Evolutionary conservation across 2,113 vertebrate species (phyloP).

Genomic region (Nesoenas mayeri): DNA sequence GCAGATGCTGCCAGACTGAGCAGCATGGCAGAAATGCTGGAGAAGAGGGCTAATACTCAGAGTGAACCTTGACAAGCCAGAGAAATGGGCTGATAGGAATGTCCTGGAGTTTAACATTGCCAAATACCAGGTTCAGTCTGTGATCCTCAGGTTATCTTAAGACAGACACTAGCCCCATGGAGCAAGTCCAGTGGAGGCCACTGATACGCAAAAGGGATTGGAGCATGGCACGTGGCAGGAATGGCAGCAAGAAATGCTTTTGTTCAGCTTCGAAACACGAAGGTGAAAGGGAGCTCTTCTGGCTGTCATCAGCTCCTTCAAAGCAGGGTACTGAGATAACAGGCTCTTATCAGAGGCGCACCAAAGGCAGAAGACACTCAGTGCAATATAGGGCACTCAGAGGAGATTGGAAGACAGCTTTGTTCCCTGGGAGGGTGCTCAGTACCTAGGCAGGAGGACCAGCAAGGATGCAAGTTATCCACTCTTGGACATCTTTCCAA

Average conservation of each 20-base stretch:
- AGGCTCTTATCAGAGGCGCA: neutral
- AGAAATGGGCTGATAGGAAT: neutral
- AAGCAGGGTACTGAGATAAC: neutral
- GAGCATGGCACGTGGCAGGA: neutral
- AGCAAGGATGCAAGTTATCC: fast-evolving
- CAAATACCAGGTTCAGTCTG: neutral
- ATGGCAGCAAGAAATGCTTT: neutral
- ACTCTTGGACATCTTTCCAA: fast-evolving
- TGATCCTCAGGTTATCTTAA: neutral
- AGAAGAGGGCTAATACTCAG: neutral
- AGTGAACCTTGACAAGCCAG: neutral
- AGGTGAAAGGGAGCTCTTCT: neutral
- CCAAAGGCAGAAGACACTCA: neutral
- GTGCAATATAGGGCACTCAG: neutral
- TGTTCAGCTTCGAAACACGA: neutral
- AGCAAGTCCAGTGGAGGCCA: neutral
- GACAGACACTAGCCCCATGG: neutral
- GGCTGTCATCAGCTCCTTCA: neutral
- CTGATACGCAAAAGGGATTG: neutral
- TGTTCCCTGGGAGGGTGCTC: neutral
- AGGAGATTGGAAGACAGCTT: neutral
- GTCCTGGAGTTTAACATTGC: fast-evolving
- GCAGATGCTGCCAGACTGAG: neutral
- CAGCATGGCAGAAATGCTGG: fast-evolving
- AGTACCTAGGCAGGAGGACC: fast-evolving